These are phyloP conservation scores for Zoroaster sp. DNA, from an alignment of 53 echinoderm and acorn worm species.

Conservation along the genomic window DNA sequence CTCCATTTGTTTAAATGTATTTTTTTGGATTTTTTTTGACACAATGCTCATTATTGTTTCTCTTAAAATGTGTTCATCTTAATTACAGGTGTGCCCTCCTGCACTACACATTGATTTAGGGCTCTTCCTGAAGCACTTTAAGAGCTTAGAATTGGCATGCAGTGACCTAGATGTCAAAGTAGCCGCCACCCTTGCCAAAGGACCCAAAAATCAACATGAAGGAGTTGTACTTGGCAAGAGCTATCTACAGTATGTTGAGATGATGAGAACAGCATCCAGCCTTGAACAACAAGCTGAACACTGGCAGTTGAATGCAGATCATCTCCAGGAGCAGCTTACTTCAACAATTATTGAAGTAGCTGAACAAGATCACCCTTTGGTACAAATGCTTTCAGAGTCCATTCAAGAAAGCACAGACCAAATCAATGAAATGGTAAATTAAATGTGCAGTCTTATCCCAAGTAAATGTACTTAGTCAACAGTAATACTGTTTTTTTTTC, in stretches of 20 bases:
- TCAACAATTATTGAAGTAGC: conserved; percentile 3
- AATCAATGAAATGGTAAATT: conserved; percentile 7
- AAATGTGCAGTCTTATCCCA: too few relatives aligned
- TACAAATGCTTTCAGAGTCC: neutral
- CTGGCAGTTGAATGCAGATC: neutral
- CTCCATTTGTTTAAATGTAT: too few relatives aligned
- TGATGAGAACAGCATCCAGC: neutral
- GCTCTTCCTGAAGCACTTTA: conserved; percentile 33
- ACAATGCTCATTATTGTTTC: too few relatives aligned
- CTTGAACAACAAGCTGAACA: neutral
- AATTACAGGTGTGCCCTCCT: conserved; percentile 22
- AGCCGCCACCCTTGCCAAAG: conserved; percentile 26
- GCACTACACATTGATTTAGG: conserved; percentile 8
- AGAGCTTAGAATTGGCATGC: conserved; percentile 21
- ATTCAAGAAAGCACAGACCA: conserved; percentile 9
- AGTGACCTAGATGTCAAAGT: neutral
- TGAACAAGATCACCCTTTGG: neutral
- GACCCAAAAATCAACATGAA: too few relatives aligned
- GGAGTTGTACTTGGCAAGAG: neutral
- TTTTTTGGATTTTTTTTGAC: too few relatives aligned
- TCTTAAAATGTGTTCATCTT: neutral
- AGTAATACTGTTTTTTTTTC: too few relatives aligned
- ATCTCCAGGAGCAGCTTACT: conserved; percentile 12
- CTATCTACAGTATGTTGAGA: neutral
- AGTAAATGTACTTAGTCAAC: too few relatives aligned